Conservation (phyloP, 2,113 vertebrate species). For the Corvus moneduloides region DNA sequence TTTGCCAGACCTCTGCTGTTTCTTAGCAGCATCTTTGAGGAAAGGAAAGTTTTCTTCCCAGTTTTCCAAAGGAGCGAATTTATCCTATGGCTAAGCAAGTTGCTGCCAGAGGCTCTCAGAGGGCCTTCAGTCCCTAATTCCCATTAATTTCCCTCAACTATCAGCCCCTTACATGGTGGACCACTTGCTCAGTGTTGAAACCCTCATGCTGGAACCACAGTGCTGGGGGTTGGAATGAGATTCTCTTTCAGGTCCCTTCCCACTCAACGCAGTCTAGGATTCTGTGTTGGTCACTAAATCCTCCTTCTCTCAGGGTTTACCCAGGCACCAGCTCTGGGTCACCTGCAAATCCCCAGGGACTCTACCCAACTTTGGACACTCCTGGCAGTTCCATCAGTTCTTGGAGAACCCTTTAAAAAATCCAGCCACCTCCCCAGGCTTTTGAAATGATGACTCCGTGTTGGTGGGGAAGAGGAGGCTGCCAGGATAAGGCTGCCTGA, state of each 20-base stretch:
- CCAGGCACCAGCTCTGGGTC: not conserved
- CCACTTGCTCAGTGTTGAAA: not conserved
- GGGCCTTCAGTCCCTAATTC: not conserved
- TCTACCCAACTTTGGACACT: not conserved
- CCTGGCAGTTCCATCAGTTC: not conserved
- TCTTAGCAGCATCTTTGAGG: not conserved
- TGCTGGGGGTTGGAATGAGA: not conserved
- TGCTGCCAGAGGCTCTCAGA: not conserved
- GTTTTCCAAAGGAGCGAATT: not conserved
- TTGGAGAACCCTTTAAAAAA: not conserved
- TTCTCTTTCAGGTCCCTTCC: not conserved
- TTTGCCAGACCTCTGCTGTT: not conserved
- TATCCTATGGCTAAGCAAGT: not conserved
- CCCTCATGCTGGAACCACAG: not conserved
- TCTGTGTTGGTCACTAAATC: not conserved
- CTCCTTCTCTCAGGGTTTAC: not conserved
- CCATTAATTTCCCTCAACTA: not conserved
- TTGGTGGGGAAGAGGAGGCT: not conserved
- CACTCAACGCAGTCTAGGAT: not conserved
- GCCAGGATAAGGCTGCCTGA: not conserved
- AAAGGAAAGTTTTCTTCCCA: not conserved
- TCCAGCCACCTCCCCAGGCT: not conserved
- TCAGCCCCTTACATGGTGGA: not conserved
- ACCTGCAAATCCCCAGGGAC: not conserved
- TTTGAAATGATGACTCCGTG: not conserved